These are phyloP conservation scores for Bergia sp. DNA, from an alignment of 92 coral and sea anemone genomes.

Conservation along the genomic window DNA sequence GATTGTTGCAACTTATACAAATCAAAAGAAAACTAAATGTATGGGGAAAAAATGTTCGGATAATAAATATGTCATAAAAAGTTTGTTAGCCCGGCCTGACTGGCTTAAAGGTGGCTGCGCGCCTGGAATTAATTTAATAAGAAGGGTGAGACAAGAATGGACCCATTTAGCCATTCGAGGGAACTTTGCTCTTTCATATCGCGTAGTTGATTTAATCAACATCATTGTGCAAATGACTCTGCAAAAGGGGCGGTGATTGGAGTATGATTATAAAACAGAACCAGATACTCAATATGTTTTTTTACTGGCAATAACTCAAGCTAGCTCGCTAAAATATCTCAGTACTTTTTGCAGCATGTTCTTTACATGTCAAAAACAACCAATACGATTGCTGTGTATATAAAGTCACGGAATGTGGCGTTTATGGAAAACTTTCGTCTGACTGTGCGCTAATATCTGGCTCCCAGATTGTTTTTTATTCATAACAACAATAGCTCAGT, in stretches of 20 bases:
- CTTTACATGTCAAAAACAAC: background rate
- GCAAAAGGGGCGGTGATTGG: slow-evolving; percentile 2
- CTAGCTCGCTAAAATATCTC: background rate
- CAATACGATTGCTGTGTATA: too few species aligned
- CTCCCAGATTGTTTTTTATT: background rate
- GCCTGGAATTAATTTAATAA: too few species aligned
- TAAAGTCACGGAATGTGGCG: background rate
- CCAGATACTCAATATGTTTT: background rate
- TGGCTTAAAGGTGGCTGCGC: too few species aligned
- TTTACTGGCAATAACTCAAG: too few species aligned
- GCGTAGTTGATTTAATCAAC: background rate
- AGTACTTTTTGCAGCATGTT: background rate
- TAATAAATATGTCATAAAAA: too few species aligned
- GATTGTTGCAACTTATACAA: too few species aligned
- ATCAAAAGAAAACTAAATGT: too few species aligned
- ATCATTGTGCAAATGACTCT: background rate
- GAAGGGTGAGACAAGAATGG: background rate
- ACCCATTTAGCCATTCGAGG: background rate
- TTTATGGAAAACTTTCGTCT: background rate
- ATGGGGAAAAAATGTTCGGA: too few species aligned
- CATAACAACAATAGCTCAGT: background rate
- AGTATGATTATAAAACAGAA: background rate
- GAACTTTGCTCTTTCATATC: background rate
- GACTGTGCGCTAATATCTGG: background rate
- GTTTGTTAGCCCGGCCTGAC: too few species aligned